Base-by-base conservation (phyloP, 35 echinoderm and acorn worm genomes). In the Amphiura filiformis region DNA sequence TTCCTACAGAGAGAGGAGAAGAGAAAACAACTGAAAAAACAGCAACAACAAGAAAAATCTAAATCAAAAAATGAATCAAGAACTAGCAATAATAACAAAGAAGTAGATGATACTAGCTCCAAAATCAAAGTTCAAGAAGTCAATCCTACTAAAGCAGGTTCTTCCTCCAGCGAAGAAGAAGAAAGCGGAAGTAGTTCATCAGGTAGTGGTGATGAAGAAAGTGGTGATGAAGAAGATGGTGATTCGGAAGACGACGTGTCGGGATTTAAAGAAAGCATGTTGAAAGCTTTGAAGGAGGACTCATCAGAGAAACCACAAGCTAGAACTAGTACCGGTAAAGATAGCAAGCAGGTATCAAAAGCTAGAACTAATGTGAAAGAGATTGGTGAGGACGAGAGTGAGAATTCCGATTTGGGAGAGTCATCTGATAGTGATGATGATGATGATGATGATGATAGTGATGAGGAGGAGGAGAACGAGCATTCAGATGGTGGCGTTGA, bases 1-100 rank as follows among this genome's bases (percentile, higher is more conserved):
- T 95, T 95, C 52, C 81, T 91, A 26, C 84, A 95, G 75, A 87
- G 78, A 39, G 89, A 86, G 18, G 89, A 91, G 78, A 95, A 95
- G 86, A 91, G 88, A 37, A 77, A 39, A 76, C 39, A 77, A 39
- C 79, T 88, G 42, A 65, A 70, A 42, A 65, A 37, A n/a, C 87
- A 22, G 31, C 35, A 91, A 38, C 22, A 39, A 36, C 78, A 61
- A 79, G 37, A 41, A 35, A 88, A 81, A 34, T 32, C 26, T n/a
- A 26, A 35, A 81, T 37, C 32, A 49, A 57, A 64, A 56, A 34
- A 78, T 57, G 49, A 34, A 31, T 36, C 31, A 32, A 9, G 0
- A 80, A 64, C 35, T 57, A 36, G 15, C 18, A 61, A 39, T 18
- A 61, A 32, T 32, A 39, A 31, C 13, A 17, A n/a, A 18, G 36